These are phyloP conservation scores for Rhizoglyphus robini DNA, from an alignment of 1,140 invertebrate genomes.

Conservation along the genomic window DNA sequence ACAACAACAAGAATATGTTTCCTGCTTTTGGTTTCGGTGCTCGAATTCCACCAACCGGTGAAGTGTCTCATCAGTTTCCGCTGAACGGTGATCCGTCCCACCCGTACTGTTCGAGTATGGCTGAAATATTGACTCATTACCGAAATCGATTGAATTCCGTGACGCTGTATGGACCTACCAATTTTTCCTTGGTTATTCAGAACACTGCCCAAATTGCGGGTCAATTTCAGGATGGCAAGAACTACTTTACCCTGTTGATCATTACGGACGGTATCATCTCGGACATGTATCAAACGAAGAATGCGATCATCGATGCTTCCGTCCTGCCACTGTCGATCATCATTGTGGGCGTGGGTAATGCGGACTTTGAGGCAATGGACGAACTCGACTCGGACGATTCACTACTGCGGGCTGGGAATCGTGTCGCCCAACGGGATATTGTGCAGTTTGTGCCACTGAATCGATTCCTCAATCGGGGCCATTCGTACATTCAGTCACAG, in stretches of 20 bases:
- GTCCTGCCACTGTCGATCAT: constrained; percentile 16
- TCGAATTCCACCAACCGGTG: constrained; percentile 25
- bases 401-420: constrained; percentile 16
- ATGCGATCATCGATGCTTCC: constrained; percentile 43
- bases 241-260: constrained; percentile 49
- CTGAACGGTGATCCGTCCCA: constrained; percentile 24
- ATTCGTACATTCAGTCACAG: constrained; percentile 24
- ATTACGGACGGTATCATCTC: constrained; percentile 53
- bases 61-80: constrained; percentile 26
- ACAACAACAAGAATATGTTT: constrained; percentile 32
- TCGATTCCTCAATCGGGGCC: constrained; percentile 13
- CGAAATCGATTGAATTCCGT: constrained; percentile 37
- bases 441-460: constrained; percentile 26
- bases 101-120: constrained; percentile 34
- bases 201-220: constrained; percentile 36
- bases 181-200: constrained; percentile 49
- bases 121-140: constrained; percentile 34
- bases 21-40: constrained; percentile 25
- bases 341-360: constrained; percentile 46
- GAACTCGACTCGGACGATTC: constrained; percentile 25
- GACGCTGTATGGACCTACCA: constrained; percentile 50
- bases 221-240: constrained; percentile 36
- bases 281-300: constrained; percentile 49
- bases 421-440: constrained; percentile 22
- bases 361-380: constrained; percentile 39